phyloP scores from a whole-genome alignment of 2,797 vertebrate genomes.

The Valencia hispanica region DNA sequence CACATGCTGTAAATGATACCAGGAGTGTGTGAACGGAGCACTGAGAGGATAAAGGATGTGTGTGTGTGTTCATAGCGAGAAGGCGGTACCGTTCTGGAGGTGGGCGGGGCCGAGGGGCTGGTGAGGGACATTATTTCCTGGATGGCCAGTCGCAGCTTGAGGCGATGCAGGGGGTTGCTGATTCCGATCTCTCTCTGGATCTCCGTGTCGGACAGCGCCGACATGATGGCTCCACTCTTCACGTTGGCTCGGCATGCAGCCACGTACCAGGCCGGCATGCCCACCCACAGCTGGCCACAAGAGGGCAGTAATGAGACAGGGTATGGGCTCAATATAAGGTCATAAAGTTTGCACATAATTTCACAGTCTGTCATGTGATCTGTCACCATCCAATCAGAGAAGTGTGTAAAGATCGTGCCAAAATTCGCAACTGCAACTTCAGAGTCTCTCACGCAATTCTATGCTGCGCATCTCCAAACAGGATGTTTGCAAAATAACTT shows the following conservation, averaged over 20 bases:
- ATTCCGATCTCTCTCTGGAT: constrained; percentile 98
- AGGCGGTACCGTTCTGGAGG: constrained; percentile 90
- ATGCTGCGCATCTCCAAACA: too few species aligned
- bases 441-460: too few species aligned
- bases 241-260: constrained; percentile 96
- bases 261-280: constrained; percentile 99
- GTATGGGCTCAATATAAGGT: too few species aligned
- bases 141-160: constrained; percentile 95
- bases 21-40: constrained; percentile 3
- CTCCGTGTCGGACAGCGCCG: constrained; percentile 95
- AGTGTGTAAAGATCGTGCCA: too few species aligned
- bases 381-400: too few species aligned
- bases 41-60: not conserved
- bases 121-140: constrained; percentile 98
- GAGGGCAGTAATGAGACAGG: constrained; percentile 5
- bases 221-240: constrained; percentile 98
- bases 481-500: too few species aligned
- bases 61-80: not conserved
- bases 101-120: constrained; percentile 94
- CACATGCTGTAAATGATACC: not conserved
- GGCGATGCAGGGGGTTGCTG: constrained; percentile 94
- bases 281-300: constrained; percentile 91
- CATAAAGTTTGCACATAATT: too few species aligned
- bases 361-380: too few species aligned
- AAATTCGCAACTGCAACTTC: too few species aligned